Conservation (phyloP, 1,140 invertebrate species). For the Hestina assimilis region DNA sequence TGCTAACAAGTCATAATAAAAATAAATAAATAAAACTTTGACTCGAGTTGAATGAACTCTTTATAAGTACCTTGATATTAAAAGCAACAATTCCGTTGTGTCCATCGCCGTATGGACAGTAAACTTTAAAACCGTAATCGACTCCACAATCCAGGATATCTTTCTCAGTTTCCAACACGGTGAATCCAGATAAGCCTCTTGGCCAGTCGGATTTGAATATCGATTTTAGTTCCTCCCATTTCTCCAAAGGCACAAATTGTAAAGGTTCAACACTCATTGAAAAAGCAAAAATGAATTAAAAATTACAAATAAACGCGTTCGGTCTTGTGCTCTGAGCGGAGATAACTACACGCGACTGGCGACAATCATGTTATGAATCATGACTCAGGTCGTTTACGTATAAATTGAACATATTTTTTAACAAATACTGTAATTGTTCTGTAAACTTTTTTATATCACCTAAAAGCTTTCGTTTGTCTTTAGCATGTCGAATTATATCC, state of each 20-base stretch:
- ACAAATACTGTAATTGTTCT: too few relatives aligned
- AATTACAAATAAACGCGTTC: neutral
- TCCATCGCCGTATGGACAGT: slow-evolving; percentile 44
- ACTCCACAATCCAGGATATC: slow-evolving; percentile 28
- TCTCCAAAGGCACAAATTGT: slow-evolving; percentile 32
- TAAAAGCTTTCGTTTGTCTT: too few relatives aligned
- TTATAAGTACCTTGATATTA: slow-evolving; percentile 27
- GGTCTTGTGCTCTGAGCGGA: neutral
- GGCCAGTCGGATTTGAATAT: slow-evolving; percentile 40
- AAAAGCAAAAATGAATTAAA: neutral
- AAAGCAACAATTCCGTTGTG: slow-evolving; percentile 35
- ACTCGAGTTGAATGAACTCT: too few relatives aligned
- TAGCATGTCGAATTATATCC: too few relatives aligned
- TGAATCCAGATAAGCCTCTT: slow-evolving; percentile 35
- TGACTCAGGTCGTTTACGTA: too few relatives aligned
- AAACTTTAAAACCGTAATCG: slow-evolving; percentile 47
- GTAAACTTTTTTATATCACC: too few relatives aligned
- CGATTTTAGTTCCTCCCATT: slow-evolving; percentile 36
- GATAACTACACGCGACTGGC: too few relatives aligned
- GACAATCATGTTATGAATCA: too few relatives aligned
- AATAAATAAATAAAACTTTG: neutral
- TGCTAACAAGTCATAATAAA: neutral
- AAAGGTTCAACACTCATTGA: slow-evolving; percentile 37
- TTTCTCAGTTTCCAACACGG: slow-evolving; percentile 30
- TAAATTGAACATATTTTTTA: too few relatives aligned